These are phyloP conservation scores for Patagioenas fasciata DNA, from an alignment of 2,113 vertebrate genomes.

Conservation along the genomic window DNA sequence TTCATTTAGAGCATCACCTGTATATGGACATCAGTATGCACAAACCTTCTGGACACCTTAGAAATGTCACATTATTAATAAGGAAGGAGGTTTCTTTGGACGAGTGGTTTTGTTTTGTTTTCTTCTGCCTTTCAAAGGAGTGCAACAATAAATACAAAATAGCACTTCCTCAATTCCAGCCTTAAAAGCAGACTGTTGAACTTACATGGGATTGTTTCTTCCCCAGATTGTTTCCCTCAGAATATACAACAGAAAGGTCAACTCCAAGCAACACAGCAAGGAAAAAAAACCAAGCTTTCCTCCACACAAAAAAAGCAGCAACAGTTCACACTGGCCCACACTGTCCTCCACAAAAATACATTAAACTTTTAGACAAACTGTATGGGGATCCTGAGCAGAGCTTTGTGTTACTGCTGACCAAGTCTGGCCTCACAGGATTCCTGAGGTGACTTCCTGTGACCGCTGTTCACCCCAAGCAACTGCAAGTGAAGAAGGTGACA, in stretches of 20 bases:
- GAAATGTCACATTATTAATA: fast-evolving
- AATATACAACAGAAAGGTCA: background rate
- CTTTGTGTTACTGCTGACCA: background rate
- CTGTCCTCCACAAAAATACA: background rate
- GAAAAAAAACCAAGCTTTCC: background rate
- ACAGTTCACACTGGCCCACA: background rate
- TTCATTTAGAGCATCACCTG: background rate
- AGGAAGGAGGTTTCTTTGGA: background rate
- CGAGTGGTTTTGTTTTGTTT: background rate
- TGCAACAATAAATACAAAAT: background rate
- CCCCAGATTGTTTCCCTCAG: background rate
- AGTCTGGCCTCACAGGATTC: background rate
- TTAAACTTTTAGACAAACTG: background rate
- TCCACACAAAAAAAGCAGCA: background rate
- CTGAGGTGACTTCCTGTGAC: background rate
- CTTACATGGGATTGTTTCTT: background rate
- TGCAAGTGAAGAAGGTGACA: background rate
- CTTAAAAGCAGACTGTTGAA: background rate
- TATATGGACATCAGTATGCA: background rate
- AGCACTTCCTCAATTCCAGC: background rate
- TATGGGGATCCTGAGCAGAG: background rate
- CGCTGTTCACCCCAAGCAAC: background rate
- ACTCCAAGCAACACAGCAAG: background rate
- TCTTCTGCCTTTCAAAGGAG: background rate
- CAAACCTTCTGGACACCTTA: background rate